Evolutionary conservation across 1,140 invertebrate genomes (phyloP), one percentile per base, ranked within the genome.

Genomic region (Drosophila kanapiae): DNA sequence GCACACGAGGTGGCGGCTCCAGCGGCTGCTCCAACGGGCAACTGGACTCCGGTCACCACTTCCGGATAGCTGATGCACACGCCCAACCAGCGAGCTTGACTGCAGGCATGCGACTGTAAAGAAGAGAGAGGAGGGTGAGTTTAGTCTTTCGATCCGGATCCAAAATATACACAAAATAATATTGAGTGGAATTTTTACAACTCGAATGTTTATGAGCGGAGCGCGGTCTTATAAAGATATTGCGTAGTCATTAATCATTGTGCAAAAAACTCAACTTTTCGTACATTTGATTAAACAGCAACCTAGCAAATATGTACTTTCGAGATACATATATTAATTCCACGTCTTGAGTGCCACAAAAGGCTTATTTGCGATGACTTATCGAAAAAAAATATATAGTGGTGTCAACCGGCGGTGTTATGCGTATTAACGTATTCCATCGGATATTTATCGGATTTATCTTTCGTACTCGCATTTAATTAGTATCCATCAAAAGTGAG

Each of bases 61-160:
- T 93, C 92, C 35, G 91, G 92, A 75, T 91, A 93, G 53, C 85
- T 93, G 9, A 92, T 75, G 72, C 96, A 97, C 78, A 95, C 94
- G 14, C 96, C 96, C 65, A 94, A 93, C 96, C 96, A 97, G 84
- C 95, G 94, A 49, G 96, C 96, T 92, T 96, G 96, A 48, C 95
- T 95, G 91, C 94, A 95, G 51, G 95, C 95, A 91, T 97, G 96
- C 16, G 96, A 96, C 96, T 96, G 94, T 43, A 95, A 95, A 87
- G 67, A 75, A 13, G 16, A 76, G 78, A 65, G 11, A 23, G 23
- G 63, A n/a, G 11, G 23, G 51, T 43, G 29, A 0, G 42, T 10
- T 67, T 51, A 64, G 48, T 51, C 35, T 49, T 45, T 60, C 61
- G 11, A 62, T 37, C 16, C 3, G 35, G 0, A 27, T 23, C 6